phyloP scores from a whole-genome alignment of 2,113 vertebrate genomes.

The Tylochromis polylepis region DNA sequence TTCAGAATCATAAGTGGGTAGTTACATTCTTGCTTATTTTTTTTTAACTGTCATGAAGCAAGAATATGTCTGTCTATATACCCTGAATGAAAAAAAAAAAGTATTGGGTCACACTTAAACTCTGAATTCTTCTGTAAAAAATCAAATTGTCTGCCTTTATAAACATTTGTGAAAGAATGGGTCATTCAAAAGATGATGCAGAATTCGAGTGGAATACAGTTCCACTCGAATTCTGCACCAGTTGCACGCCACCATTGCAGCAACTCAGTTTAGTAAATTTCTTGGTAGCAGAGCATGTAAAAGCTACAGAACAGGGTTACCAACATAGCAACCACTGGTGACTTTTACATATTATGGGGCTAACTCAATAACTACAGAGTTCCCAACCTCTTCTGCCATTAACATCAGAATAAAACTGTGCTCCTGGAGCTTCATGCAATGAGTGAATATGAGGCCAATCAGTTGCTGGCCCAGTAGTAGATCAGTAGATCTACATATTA shows the following conservation, averaged over 20 bases:
- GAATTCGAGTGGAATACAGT: background rate
- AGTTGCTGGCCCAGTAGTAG: background rate
- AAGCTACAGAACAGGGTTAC: background rate
- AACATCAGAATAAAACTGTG: background rate
- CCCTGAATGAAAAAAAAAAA: background rate
- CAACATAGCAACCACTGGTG: too few species aligned
- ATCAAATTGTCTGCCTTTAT: background rate
- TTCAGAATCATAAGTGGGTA: background rate
- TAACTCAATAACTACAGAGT: background rate
- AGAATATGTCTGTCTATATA: background rate
- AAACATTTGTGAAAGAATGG: background rate
- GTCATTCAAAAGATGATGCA: background rate
- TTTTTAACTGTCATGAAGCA: background rate
- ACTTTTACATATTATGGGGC: too few species aligned
- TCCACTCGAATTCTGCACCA: too few species aligned
- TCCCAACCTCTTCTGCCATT: background rate
- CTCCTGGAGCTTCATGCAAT: background rate
- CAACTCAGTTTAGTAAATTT: background rate
- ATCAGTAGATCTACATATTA: background rate
- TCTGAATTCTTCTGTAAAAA: background rate
- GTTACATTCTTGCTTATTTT: background rate
- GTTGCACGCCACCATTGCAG: background rate
- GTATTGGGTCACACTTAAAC: background rate
- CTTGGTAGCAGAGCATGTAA: background rate
- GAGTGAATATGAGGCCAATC: background rate